Evolutionary conservation across 2,113 vertebrate genomes (phyloP).

Genomic region (Nibea albiflora): DNA sequence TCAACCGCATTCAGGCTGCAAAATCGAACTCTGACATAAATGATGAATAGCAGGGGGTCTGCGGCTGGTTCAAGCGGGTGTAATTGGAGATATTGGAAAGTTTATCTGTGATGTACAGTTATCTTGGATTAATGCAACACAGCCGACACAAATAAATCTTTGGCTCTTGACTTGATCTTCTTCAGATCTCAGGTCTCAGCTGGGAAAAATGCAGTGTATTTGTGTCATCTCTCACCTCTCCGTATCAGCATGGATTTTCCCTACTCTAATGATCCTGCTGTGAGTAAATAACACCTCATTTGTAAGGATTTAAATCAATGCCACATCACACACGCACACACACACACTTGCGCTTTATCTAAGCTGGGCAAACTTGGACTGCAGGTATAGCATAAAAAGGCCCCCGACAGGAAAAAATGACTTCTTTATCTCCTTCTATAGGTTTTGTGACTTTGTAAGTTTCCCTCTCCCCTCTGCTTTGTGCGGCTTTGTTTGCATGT

Average conservation of each 20-base stretch:
- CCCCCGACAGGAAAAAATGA: not conserved
- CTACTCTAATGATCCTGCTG: conserved; percentile 26
- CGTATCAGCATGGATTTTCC: conserved; percentile 28
- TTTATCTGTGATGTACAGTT: conserved; percentile 35
- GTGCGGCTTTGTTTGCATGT: conserved; percentile 5
- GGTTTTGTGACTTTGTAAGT: not conserved
- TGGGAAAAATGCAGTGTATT: conserved; percentile 42
- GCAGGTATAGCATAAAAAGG: not conserved
- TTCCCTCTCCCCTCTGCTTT: not conserved
- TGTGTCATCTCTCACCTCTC: not conserved
- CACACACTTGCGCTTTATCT: conserved; percentile 17
- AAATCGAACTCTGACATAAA: conserved; percentile 40
- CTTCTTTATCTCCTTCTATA: not conserved
- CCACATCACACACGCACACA: not conserved
- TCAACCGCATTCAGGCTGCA: conserved; percentile 3
- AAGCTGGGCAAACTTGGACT: conserved; percentile 16
- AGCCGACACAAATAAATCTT: conserved; percentile 39
- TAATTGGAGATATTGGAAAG: conserved; percentile 37
- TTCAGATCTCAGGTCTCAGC: conserved; percentile 15
- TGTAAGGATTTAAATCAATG: conserved; percentile 48
- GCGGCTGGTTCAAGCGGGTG: not conserved
- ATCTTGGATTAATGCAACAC: conserved; percentile 36
- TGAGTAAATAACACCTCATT: conserved; percentile 30
- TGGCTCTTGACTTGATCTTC: conserved; percentile 40
- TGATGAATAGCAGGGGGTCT: conserved; percentile 42